Evolutionary conservation across 2,888 invertebrate genomes (phyloP).

Genomic region (Pachycephus smyrnensis): DNA sequence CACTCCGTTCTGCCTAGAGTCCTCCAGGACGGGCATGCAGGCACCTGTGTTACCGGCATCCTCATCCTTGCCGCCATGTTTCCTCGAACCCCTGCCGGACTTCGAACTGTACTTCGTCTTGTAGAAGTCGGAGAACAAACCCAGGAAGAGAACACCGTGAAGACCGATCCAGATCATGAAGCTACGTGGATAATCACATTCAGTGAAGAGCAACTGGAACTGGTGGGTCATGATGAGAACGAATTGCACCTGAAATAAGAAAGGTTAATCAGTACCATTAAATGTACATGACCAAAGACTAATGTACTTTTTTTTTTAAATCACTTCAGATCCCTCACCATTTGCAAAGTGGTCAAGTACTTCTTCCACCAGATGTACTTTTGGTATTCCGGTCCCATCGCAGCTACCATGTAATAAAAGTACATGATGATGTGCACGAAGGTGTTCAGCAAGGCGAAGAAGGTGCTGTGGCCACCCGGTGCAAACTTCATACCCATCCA

Average conservation of each 20-base stretch:
- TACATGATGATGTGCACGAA: constrained; percentile 98
- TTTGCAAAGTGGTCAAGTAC: constrained; percentile 94
- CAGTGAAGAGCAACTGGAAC: constrained; percentile 89
- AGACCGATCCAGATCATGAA: constrained; percentile 96
- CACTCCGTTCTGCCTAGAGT: constrained; percentile 62
- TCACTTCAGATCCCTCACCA: constrained; percentile 72
- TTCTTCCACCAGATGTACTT: constrained; percentile 99
- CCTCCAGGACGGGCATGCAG: constrained; percentile 82
- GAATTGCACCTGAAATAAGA: constrained; percentile 82
- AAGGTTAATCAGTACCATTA: neutral
- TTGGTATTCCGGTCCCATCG: constrained; percentile 92
- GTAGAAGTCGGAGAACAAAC: constrained; percentile 96
- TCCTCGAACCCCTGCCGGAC: constrained; percentile 63
- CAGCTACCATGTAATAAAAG: constrained; percentile 95
- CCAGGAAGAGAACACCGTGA: constrained; percentile 93
- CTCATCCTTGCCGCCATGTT: constrained; percentile 23
- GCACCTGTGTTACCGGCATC: constrained; percentile 65
- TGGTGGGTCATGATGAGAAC: constrained; percentile 92
- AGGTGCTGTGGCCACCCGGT: constrained; percentile 96
- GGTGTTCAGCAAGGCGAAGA: constrained; percentile 93
- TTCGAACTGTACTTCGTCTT: constrained; percentile 78
- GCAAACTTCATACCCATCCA: constrained; percentile 96
- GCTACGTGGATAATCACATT: constrained; percentile 91
- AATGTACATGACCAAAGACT: neutral
- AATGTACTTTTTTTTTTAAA: neutral